phyloP scores from a whole-genome alignment of 2,797 vertebrate genomes.

The Linurgus olivaceus region DNA sequence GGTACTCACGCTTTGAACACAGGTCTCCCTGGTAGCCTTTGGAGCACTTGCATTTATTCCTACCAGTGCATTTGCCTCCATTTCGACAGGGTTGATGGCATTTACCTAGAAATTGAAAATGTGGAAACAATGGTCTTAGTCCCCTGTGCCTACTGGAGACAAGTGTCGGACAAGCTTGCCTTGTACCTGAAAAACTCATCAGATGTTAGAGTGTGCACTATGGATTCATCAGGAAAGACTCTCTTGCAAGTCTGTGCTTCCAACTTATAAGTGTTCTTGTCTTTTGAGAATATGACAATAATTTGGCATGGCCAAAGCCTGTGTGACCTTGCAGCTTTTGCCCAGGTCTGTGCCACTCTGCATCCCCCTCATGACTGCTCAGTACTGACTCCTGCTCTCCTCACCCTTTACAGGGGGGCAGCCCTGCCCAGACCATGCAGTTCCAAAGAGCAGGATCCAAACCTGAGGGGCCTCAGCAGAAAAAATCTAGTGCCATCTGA shows the following conservation, averaged over 20 bases:
- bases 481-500: not conserved
- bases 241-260: not conserved
- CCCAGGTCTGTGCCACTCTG: not conserved
- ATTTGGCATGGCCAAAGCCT: not conserved
- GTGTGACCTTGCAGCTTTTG: not conserved
- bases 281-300: not conserved
- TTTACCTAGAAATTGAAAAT: constrained; percentile 78
- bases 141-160: not conserved
- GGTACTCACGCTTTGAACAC: constrained; percentile 86
- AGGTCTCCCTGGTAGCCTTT: constrained; percentile 90
- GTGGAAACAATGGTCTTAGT: not conserved
- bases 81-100: constrained; percentile 86
- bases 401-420: not conserved
- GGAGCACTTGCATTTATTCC: constrained; percentile 88
- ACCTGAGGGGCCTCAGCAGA: not conserved
- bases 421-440: fast-evolving
- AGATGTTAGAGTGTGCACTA: not conserved
- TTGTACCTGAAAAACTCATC: not conserved
- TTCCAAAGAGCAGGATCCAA: not conserved
- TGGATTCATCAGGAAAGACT: not conserved
- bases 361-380: fast-evolving
- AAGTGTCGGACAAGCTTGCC: not conserved
- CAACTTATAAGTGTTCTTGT: not conserved
- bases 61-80: constrained; percentile 88
- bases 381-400: not conserved